These are phyloP conservation scores for Drosophila insularis DNA, from an alignment of 1,140 invertebrate genomes.

Conservation along the genomic window DNA sequence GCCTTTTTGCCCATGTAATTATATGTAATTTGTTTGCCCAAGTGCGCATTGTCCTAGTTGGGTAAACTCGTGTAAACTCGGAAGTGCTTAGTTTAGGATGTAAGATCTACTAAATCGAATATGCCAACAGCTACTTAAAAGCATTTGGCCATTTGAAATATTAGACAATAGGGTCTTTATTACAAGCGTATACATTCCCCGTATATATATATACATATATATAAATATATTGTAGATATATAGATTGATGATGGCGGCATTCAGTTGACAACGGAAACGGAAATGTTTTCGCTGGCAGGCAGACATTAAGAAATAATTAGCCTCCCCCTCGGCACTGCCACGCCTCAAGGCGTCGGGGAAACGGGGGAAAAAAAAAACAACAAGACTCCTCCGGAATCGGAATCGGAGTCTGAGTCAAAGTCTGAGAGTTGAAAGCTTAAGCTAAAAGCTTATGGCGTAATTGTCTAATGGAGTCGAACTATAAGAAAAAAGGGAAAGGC, in stretches of 20 bases:
- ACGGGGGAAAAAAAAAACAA: constrained; percentile 22
- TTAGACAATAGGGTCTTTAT: constrained; percentile 12
- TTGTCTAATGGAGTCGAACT: constrained; percentile 63
- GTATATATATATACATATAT: constrained; percentile 25
- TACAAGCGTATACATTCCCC: neutral
- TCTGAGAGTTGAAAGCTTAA: constrained; percentile 22
- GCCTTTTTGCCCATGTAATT: constrained; percentile 58
- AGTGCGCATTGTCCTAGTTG: constrained; percentile 53
- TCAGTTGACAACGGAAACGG: constrained; percentile 62
- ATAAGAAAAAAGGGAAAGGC: constrained; percentile 31
- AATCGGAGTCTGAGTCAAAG: neutral
- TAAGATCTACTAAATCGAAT: constrained; percentile 53
- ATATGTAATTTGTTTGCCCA: constrained; percentile 77
- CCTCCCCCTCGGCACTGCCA: neutral
- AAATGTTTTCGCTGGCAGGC: constrained; percentile 54
- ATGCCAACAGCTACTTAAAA: constrained; percentile 60
- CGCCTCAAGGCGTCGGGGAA: neutral
- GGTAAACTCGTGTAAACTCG: constrained; percentile 26
- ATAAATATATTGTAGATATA: constrained; percentile 40
- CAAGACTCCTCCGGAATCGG: neutral
- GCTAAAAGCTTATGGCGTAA: constrained; percentile 70
- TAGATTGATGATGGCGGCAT: constrained; percentile 69
- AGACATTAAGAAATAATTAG: constrained; percentile 75
- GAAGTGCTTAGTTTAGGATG: constrained; percentile 60
- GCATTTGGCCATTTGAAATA: constrained; percentile 42